phyloP scores from a whole-genome alignment of 1,140 invertebrate genomes.

The Branchinecta lindahli region DNA sequence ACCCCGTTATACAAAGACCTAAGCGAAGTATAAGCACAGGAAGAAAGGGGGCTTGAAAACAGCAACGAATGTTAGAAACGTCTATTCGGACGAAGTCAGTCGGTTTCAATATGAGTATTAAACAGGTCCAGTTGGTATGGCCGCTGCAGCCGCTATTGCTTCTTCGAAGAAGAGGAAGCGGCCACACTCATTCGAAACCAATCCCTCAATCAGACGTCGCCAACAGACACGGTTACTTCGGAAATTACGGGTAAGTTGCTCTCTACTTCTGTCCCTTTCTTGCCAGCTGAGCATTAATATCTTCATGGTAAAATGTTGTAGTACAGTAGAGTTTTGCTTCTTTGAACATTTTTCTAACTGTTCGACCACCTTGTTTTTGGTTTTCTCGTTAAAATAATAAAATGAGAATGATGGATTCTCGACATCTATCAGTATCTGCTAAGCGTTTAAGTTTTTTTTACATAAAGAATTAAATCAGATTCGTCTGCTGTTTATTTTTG shows the following conservation, averaged over 20 bases:
- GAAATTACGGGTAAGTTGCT: conserved; percentile 53
- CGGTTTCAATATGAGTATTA: too few relatives aligned
- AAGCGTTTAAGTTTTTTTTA: too few relatives aligned
- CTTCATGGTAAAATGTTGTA: not conserved
- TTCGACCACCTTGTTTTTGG: not conserved
- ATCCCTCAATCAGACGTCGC: conserved; percentile 86
- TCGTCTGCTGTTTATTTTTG: too few relatives aligned
- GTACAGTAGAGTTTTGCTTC: not conserved
- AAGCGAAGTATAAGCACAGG: too few relatives aligned
- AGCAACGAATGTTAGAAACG: too few relatives aligned
- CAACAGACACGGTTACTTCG: conserved; percentile 85
- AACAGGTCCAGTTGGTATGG: conserved; percentile 81
- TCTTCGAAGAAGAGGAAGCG: conserved; percentile 88
- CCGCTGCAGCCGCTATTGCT: conserved; percentile 88
- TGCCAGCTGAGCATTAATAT: not conserved
- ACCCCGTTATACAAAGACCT: too few relatives aligned
- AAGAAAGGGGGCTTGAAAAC: too few relatives aligned
- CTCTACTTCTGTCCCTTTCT: not conserved
- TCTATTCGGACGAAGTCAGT: too few relatives aligned
- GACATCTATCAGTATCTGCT: too few relatives aligned
- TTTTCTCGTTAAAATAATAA: conserved; percentile 9
- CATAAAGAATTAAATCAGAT: too few relatives aligned
- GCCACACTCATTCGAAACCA: conserved; percentile 92
- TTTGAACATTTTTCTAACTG: too few relatives aligned
- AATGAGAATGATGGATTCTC: not conserved